Conservation (phyloP, 1,140 invertebrate species). For the Drosophila arawakana region DNA sequence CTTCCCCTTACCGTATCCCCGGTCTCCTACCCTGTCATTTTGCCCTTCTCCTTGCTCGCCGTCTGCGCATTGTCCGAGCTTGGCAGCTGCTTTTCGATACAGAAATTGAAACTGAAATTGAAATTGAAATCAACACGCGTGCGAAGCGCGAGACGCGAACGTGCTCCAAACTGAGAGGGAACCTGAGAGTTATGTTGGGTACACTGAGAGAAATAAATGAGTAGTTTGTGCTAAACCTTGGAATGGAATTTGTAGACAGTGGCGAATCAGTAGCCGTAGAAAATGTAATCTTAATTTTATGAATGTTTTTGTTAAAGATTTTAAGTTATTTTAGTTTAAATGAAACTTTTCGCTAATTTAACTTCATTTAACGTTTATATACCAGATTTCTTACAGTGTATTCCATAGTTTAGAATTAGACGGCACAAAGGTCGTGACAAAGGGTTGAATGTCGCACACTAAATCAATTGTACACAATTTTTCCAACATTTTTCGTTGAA, state of each 20-base stretch:
- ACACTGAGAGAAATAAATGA: neutral
- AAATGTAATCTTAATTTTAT: too few relatives aligned
- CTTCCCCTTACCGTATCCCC: neutral
- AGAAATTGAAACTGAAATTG: constrained; percentile 29
- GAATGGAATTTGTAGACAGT: neutral
- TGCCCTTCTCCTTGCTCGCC: neutral
- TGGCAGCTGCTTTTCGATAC: constrained; percentile 57
- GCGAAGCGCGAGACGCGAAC: constrained; percentile 63
- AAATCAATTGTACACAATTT: constrained; percentile 37
- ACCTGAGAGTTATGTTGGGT: neutral
- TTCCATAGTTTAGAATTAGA: constrained; percentile 40
- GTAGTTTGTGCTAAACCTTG: neutral
- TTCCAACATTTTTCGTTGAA: constrained; percentile 54
- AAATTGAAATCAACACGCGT: constrained; percentile 75
- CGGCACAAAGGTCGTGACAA: constrained; percentile 48
- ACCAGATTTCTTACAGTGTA: neutral
- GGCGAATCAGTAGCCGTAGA: too few relatives aligned
- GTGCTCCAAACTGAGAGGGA: constrained; percentile 39
- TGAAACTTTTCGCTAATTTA: too few relatives aligned
- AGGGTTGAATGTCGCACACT: constrained; percentile 54
- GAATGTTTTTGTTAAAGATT: too few relatives aligned
- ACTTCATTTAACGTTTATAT: too few relatives aligned
- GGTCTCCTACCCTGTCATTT: neutral
- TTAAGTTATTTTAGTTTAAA: too few relatives aligned
- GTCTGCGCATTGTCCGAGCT: constrained; percentile 41